Evolutionary conservation across 2,797 vertebrate genomes (phyloP), one percentile per base, ranked within the genome.

Genomic region (Taenioides sp.): DNA sequence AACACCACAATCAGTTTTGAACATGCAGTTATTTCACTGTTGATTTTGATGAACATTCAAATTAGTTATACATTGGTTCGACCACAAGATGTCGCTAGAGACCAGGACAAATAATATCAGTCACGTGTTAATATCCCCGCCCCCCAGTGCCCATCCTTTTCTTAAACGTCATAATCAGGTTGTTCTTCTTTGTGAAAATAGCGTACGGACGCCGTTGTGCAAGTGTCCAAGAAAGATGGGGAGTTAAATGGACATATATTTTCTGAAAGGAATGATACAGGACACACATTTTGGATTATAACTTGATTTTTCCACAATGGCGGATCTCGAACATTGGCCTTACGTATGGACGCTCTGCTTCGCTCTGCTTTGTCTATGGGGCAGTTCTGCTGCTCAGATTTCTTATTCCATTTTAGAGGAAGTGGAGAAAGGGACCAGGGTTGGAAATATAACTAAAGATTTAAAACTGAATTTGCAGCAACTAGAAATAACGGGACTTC

Each of bases 321-420:
- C 78, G 55, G 43, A 34, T 71, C 64, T 63, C 52, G 71, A 65
- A 72, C 71, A 34, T 67, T 77, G 80, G 79, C 27, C 68, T 77
- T 23, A 40, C 62, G 68, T 72, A 0, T 14, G 64, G 54, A 67
- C 27, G 60, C 25, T 81, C 69, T 54, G 93, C 65, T 3, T 91
- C 75, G 76, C 74, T 75, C 69, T 90, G 67, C 77, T 92, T 82
- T 64, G 86, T 82, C 77, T 90, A 18, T 84, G 87, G 74, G 89
- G 88, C 74, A 81, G 86, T 69, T 93, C 89, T 22, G 90, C 77
- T 43, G 61, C 61, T 12, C 93, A 91, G 52, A 80, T 94, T 43
- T 89, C 88, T 0, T 96, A 94, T 84, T 89, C 90, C 9, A 7
- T 34, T 34, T 34, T 6, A 34, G 31, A 34, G 31, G 31, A 34